Percentiles rank a stretch among this genome's conserved stretches.
These are phyloP conservation scores for Typhlichthys subterraneus DNA, from an alignment of 2,797 vertebrate species.

Conservation along the genomic window DNA sequence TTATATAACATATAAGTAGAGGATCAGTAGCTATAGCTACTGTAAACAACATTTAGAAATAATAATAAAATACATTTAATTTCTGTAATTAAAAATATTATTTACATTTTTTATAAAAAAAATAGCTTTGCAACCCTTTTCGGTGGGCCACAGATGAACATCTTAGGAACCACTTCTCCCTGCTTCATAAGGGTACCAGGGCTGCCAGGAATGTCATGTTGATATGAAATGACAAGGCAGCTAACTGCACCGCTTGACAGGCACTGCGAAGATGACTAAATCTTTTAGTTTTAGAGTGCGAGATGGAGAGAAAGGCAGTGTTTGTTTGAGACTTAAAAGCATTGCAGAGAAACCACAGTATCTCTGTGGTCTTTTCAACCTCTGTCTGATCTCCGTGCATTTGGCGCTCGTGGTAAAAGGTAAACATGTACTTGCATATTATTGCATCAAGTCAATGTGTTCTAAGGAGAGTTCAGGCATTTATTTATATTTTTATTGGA, in stretches of 20 bases:
- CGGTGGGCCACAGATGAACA: not conserved
- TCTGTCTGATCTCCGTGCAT: too few species aligned
- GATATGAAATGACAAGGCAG: conserved; percentile 67
- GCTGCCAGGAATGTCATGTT: conserved; percentile 41
- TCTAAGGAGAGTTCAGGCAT: not conserved
- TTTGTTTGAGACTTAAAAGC: conserved; percentile 53
- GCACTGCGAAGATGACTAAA: conserved; percentile 70
- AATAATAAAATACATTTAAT: too few species aligned
- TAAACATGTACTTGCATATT: not conserved
- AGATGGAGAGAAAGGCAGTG: conserved; percentile 49
- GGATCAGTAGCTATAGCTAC: too few species aligned
- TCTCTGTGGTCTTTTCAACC: too few species aligned
- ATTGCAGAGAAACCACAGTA: conserved; percentile 3
- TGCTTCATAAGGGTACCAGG: conserved; percentile 52
- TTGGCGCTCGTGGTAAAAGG: not conserved
- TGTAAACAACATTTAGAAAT: too few species aligned
- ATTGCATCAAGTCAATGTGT: not conserved
- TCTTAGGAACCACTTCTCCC: conserved; percentile 7
- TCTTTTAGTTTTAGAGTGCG: conserved; percentile 71
- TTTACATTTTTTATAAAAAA: not conserved
- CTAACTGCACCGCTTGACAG: conserved; percentile 68
- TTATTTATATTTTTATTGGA: not conserved
- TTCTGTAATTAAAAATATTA: too few species aligned
- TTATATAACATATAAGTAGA: too few species aligned
- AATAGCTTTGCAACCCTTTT: not conserved